These are phyloP conservation scores for Phrynosoma blainvillii DNA, from an alignment of 2,113 vertebrate species.

Conservation along the genomic window DNA sequence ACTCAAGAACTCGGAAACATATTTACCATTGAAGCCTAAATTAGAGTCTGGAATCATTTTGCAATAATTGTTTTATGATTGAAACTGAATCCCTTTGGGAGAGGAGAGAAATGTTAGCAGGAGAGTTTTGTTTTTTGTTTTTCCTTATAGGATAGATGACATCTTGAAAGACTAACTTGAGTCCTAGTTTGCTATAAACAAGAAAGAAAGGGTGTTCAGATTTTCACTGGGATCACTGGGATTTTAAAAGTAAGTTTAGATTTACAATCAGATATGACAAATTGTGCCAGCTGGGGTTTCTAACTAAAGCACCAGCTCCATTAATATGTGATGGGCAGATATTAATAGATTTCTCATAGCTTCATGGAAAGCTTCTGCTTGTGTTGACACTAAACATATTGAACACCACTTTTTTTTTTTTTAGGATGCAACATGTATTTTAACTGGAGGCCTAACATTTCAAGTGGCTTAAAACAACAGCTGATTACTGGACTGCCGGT, in stretches of 20 bases:
- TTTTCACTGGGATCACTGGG: too few species aligned
- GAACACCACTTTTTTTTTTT: not conserved
- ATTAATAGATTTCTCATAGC: slow-evolving; percentile 23
- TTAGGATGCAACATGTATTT: slow-evolving; percentile 12
- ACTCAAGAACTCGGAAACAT: not conserved
- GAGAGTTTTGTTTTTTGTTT: not conserved
- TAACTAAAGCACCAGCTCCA: slow-evolving; percentile 3
- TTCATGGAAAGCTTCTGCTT: not conserved
- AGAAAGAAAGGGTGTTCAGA: not conserved
- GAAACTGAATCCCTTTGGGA: not conserved
- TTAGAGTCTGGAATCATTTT: slow-evolving; percentile 4
- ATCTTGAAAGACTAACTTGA: not conserved
- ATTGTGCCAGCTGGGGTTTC: slow-evolving; percentile 6
- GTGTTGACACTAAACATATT: not conserved
- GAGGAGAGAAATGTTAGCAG: not conserved
- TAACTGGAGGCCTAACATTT: slow-evolving; percentile 1
- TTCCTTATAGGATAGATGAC: not conserved
- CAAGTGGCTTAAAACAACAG: slow-evolving; percentile 22
- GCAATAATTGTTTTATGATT: not conserved
- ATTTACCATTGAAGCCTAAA: not conserved
- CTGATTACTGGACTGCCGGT: not conserved
- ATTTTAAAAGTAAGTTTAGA: not conserved
- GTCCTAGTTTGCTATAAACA: not conserved
- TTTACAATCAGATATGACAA: not conserved
- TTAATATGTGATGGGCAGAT: not conserved